A percentile compares a stretch with the other conserved stretches of the same genome.
Conservation (phyloP, 2,888 invertebrate species). For the Linnaemya tessellans region DNA sequence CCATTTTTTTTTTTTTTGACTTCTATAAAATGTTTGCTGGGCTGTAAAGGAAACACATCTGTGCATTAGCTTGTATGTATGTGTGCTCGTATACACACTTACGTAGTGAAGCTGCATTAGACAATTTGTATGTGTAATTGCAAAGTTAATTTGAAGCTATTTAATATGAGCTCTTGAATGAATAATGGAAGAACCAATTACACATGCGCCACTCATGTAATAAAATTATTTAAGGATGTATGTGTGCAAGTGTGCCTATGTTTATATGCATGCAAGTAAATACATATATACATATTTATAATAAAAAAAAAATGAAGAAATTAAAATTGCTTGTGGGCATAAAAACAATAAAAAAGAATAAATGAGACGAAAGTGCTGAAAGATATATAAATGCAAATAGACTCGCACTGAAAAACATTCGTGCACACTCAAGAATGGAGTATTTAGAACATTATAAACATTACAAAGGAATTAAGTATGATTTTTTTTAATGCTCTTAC, state of each 20-base stretch:
- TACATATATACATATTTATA: conserved; percentile 4
- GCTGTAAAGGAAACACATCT: conserved; percentile 2
- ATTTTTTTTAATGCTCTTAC: conserved; percentile 18
- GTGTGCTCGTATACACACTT: background rate
- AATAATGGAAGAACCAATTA: conserved; percentile 72
- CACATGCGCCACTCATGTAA: conserved; percentile 65
- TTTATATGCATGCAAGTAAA: no score
- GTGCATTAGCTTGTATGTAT: background rate
- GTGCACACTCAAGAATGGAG: conserved; percentile 42
- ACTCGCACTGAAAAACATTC: conserved; percentile 48
- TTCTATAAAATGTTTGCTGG: conserved; percentile 21
- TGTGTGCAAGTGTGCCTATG: background rate
- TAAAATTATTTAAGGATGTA: background rate
- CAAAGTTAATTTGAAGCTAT: conserved; percentile 71
- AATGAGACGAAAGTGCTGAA: conserved; percentile 34
- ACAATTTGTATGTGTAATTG: conserved; percentile 71
- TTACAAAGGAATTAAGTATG: conserved; percentile 63
- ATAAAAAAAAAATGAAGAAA: conserved; percentile 16
- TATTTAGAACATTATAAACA: conserved; percentile 63
- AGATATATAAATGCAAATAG: conserved; percentile 52
- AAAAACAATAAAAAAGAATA: conserved; percentile 38
- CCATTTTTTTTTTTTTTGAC: no score
- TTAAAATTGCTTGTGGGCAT: conserved; percentile 30
- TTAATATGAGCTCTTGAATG: conserved; percentile 71
- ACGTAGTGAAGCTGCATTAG: conserved; percentile 45